These are phyloP conservation scores for Lineus longissimus DNA, from an alignment of 1,140 invertebrate species.

Conservation along the genomic window DNA sequence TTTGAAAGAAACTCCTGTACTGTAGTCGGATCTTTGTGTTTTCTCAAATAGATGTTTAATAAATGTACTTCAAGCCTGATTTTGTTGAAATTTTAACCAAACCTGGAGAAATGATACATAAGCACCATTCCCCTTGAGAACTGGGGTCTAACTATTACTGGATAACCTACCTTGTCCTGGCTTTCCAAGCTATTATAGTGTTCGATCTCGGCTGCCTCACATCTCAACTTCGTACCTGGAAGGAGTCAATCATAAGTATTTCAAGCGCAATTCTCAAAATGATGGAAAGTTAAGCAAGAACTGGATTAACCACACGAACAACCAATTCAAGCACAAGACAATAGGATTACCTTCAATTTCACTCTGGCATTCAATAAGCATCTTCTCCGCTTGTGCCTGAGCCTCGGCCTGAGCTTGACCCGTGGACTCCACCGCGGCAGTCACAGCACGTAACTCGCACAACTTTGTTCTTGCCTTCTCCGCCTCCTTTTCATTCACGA, in stretches of 20 bases:
- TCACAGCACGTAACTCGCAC: slow-evolving; percentile 33
- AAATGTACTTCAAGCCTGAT: too few relatives aligned
- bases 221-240: slow-evolving; percentile 36
- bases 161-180: slow-evolving; percentile 27
- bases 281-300: too few relatives aligned
- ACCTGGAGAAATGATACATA: too few relatives aligned
- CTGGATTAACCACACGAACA: too few relatives aligned
- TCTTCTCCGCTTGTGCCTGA: slow-evolving; percentile 39
- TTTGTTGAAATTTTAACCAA: too few relatives aligned
- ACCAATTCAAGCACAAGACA: background rate
- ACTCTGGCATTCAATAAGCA: slow-evolving; percentile 43
- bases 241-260: background rate
- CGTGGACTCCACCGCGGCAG: slow-evolving; percentile 40
- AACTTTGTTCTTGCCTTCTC: slow-evolving; percentile 37
- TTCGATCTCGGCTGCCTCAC: slow-evolving; percentile 38
- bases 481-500: slow-evolving; percentile 37
- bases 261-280: background rate
- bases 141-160: too few relatives aligned
- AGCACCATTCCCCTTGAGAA: too few relatives aligned
- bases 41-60: too few relatives aligned
- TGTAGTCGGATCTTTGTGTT: too few relatives aligned
- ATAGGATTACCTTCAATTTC: slow-evolving; percentile 34
- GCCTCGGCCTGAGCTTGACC: slow-evolving; percentile 48
- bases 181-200: slow-evolving; percentile 31
- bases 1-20: too few relatives aligned